Percentiles rank a stretch among this genome's conserved stretches.
Conservation (phyloP, 2,797 vertebrate species). For the Gallinago solitaria region DNA sequence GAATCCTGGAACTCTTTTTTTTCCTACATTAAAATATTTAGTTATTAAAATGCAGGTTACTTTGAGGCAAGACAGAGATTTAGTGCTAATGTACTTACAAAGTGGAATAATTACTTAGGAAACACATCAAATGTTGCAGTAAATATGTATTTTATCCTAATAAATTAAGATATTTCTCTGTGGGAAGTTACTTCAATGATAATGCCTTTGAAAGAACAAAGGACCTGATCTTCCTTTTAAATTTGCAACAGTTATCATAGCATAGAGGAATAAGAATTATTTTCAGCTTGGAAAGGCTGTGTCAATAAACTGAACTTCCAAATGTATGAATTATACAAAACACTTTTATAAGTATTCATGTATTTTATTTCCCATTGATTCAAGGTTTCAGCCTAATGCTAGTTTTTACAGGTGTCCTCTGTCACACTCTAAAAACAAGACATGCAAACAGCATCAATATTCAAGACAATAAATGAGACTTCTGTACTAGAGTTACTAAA, state of each 20-base stretch:
- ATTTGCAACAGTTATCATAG: background rate
- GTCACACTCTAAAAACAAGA: background rate
- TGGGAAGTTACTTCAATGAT: background rate
- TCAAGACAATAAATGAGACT: background rate
- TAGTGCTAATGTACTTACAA: background rate
- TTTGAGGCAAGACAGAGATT: background rate
- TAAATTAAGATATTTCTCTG: background rate
- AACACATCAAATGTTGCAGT: background rate
- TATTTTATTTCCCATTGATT: background rate
- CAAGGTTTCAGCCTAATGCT: background rate
- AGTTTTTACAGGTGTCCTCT: background rate
- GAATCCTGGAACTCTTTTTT: background rate
- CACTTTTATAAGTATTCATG: background rate
- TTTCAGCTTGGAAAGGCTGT: background rate
- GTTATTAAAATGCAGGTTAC: background rate
- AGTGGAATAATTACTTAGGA: background rate
- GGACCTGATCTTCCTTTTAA: background rate
- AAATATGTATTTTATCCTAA: background rate
- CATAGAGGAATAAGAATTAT: background rate
- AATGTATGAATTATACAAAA: background rate
- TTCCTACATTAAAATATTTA: background rate
- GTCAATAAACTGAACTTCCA: background rate
- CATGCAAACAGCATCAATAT: background rate
- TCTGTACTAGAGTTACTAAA: background rate
- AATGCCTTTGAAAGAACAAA: background rate